Base-by-base conservation (phyloP, 2,888 invertebrate species). In the Pterobdella sp. region DNA sequence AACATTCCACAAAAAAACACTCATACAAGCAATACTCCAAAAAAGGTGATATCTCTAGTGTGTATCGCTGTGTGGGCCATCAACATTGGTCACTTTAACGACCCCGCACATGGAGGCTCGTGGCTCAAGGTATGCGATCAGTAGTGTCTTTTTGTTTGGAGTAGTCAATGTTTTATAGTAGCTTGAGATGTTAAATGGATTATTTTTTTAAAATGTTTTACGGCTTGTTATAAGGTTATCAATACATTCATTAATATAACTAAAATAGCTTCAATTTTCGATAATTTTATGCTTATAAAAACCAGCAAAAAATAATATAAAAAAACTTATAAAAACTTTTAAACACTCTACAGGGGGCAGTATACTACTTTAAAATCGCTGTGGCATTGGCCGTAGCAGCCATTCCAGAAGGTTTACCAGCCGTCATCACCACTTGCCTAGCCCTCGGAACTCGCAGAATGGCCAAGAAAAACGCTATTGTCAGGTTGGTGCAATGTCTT, bases 381-480 rank as follows among this genome's bases (percentile, higher is more conserved):
- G 98, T 99, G 74, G 98, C 98, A 78, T 87, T 99, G 82, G 98
- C 98, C 82, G 98, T 99, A 80, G 98, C 98, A 81, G 98, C 98
- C 83, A 99, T 99, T 84, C 98, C 98, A 75, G 98, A 99, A 88
- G 98, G 98, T 90, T 87, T 99, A 79, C 98, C 98, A 73, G 98
- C 98, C 84, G 98, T 99, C 84, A 99, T 99, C 87, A 99, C 98
- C 82, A 75, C 75, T 29, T 99, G 98, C 86, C 88, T 99, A 80
- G 97, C 98, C 85, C 87, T 99, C 81, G 97, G 96, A 7, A 77
- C 77, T 1, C 90, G 98, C 78, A 91, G 98, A 86, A 99, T 99
- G 98, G 98, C 98, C 81, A 97, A 98, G 88, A 99, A 99, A 89
- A 99, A 99, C 86, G 98, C 98, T 80, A 99, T 99, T 84, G 98